phyloP scores from a whole-genome alignment of 2,113 vertebrate species.

The Chaetodon auriga region DNA sequence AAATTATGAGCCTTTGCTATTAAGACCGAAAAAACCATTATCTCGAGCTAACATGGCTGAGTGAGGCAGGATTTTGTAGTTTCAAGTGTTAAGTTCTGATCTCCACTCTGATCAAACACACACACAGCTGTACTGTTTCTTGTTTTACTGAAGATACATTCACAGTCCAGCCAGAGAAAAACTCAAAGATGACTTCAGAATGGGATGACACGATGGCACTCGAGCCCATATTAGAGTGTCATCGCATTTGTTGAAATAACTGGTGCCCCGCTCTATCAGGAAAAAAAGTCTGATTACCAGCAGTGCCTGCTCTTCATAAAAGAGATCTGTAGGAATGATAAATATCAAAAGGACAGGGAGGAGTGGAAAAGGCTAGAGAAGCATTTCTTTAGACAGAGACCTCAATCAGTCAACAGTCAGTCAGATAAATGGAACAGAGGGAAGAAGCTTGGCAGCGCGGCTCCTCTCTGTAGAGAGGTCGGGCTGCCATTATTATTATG shows the following conservation, averaged over 20 bases:
- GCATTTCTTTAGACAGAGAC: conserved; percentile 32
- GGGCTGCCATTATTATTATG: background rate
- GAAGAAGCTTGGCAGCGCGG: conserved; percentile 10
- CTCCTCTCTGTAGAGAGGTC: conserved; percentile 25
- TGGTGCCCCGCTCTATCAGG: background rate
- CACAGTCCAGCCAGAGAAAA: background rate
- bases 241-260: conserved; percentile 13
- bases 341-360: conserved; percentile 37
- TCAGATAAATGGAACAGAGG: conserved; percentile 43
- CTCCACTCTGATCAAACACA: background rate
- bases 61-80: background rate
- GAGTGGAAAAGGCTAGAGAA: conserved; percentile 10
- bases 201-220: background rate
- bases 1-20: too few relatives aligned
- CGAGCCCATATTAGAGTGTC: background rate
- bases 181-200: background rate
- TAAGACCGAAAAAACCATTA: background rate
- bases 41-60: background rate
- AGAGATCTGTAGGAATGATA: conserved; percentile 28
- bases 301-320: conserved; percentile 14
- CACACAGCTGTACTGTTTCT: background rate
- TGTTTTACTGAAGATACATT: background rate
- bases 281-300: conserved; percentile 4
- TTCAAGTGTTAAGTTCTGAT: background rate
- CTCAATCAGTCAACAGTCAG: conserved; percentile 49